A percentile compares a stretch with the other conserved stretches of the same genome.
These are phyloP conservation scores for Phthorimaea operculella DNA, from an alignment of 1,140 invertebrate species.

Conservation along the genomic window DNA sequence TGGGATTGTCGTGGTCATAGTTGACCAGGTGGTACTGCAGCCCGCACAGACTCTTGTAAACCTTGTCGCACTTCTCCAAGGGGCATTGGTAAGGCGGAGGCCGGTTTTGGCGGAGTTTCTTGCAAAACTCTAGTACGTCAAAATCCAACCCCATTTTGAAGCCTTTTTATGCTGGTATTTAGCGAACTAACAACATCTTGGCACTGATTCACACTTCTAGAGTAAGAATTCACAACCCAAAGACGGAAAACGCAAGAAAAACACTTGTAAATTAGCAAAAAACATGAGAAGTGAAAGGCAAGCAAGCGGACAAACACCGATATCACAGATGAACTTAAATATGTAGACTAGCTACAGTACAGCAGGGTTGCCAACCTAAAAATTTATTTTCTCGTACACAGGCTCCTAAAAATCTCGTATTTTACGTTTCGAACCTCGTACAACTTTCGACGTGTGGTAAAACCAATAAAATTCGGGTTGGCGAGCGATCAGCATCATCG, in stretches of 20 bases:
- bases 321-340: no score
- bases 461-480: no score
- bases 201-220: not conserved
- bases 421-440: no score
- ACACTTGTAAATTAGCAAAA: not conserved
- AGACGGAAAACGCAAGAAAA: not conserved
- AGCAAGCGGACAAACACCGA: not conserved
- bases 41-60: conserved; percentile 87
- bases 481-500: no score
- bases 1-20: conserved; percentile 81
- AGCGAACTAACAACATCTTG: conserved; percentile 4
- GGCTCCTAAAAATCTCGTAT: no score
- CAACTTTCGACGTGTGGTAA: no score
- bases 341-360: no score
- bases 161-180: not conserved
- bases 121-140: conserved; percentile 85
- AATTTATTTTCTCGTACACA: no score
- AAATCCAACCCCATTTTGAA: conserved; percentile 79
- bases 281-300: not conserved
- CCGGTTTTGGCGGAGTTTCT: conserved; percentile 81
- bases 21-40: conserved; percentile 88
- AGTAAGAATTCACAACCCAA: not conserved
- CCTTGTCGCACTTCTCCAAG: conserved; percentile 82
- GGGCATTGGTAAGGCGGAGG: conserved; percentile 88
- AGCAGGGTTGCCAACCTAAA: no score